A percentile compares a stretch with the other conserved stretches of the same genome.
Evolutionary conservation across 2,888 invertebrate genomes (phyloP).

Genomic region (Netelia inedita): DNA sequence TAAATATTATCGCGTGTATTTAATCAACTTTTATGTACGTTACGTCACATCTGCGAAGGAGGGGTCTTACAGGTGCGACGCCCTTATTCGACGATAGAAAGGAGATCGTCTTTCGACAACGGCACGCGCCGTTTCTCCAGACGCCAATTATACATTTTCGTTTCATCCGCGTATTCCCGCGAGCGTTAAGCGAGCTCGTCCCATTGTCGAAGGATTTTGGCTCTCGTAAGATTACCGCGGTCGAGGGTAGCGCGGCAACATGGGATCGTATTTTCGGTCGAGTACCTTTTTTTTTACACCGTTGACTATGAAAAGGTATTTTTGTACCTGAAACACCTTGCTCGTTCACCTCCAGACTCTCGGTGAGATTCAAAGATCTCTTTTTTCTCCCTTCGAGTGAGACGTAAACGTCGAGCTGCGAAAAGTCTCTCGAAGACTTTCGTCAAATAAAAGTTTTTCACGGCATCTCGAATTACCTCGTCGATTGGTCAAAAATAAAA

Average conservation of each 20-base stretch:
- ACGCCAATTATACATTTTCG: slow-evolving; percentile 21
- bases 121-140: slow-evolving; percentile 36
- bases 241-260: slow-evolving; percentile 2
- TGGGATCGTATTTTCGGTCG: slow-evolving; percentile 17
- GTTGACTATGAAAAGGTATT: slow-evolving; percentile 1
- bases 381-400: neutral
- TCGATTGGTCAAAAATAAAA: too few relatives aligned
- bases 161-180: neutral
- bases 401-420: neutral
- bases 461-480: neutral
- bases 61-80: too few relatives aligned
- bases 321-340: slow-evolving; percentile 39
- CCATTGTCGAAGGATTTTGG: slow-evolving; percentile 10
- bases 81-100: neutral
- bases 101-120: neutral
- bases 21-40: too few relatives aligned
- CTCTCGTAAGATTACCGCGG: slow-evolving; percentile 8
- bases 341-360: neutral
- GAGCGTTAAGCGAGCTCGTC: neutral
- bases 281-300: slow-evolving; percentile 21
- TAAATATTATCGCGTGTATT: too few relatives aligned
- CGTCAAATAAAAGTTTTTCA: neutral
- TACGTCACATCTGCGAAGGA: too few relatives aligned
- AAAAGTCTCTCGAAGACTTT: neutral
- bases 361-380: neutral